Percentiles rank a stretch among this genome's conserved stretches.
These are phyloP conservation scores for Papilio dardanus DNA, from an alignment of 1,140 invertebrate genomes.

Conservation along the genomic window DNA sequence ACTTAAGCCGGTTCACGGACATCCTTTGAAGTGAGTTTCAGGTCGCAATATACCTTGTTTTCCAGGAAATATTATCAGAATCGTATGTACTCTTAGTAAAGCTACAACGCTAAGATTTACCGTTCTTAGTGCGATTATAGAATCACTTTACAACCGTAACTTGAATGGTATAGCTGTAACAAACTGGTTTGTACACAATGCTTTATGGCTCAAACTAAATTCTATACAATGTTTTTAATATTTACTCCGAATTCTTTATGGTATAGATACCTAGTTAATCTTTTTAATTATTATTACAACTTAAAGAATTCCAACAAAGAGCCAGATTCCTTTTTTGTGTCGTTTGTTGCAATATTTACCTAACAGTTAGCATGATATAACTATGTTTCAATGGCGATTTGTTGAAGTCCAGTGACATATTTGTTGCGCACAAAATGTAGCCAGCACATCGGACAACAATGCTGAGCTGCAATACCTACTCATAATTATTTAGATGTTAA, in stretches of 20 bases:
- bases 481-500: background rate
- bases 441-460: background rate
- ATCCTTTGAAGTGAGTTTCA: background rate
- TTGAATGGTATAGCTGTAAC: background rate
- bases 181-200: background rate
- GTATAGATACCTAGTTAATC: background rate
- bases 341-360: background rate
- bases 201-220: background rate
- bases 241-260: background rate
- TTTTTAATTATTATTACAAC: background rate
- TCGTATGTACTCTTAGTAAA: background rate
- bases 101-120: background rate
- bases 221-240: background rate
- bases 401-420: background rate
- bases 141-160: background rate
- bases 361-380: background rate
- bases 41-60: background rate
- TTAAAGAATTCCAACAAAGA: background rate
- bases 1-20: no score
- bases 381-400: background rate
- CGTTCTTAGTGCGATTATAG: background rate
- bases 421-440: background rate
- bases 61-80: background rate
- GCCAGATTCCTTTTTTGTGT: background rate
- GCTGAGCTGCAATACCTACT: background rate